Percentiles rank a stretch among this genome's conserved stretches.
These are phyloP conservation scores for Danaus plexippus DNA, from an alignment of 1,140 invertebrate genomes.

Conservation along the genomic window DNA sequence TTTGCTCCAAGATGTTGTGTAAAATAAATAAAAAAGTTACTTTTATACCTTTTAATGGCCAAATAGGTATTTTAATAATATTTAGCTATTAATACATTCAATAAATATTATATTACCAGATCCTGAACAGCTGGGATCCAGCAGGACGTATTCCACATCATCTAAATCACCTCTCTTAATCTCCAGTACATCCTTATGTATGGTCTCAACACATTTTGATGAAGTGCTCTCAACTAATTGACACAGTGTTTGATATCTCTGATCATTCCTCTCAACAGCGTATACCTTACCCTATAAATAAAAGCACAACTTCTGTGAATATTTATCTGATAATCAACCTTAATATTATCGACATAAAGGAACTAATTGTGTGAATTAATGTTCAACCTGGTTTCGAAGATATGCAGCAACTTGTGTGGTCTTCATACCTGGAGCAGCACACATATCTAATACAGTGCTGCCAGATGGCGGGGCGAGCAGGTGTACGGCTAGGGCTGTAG, in stretches of 20 bases:
- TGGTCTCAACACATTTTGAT: conserved; percentile 77
- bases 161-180: conserved; percentile 75
- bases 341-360: not conserved
- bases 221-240: conserved; percentile 76
- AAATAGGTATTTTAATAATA: no score
- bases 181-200: conserved; percentile 81
- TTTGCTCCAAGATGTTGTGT: no score
- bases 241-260: conserved; percentile 77
- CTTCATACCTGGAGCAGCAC: conserved; percentile 97
- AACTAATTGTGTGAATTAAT: not conserved
- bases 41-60: no score
- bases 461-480: conserved; percentile 80
- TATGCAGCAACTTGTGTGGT: conserved; percentile 89
- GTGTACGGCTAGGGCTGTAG: conserved; percentile 88
- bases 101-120: conserved; percentile 75
- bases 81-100: no score
- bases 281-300: conserved; percentile 79
- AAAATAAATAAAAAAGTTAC: no score
- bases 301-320: not conserved
- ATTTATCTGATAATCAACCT: not conserved
- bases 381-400: conserved; percentile 78
- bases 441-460: conserved; percentile 88
- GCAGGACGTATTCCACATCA: conserved; percentile 89
- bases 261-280: conserved; percentile 83
- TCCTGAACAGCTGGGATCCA: conserved; percentile 97